Percentiles rank a stretch among this genome's conserved stretches.
Evolutionary conservation across 2,797 vertebrate genomes (phyloP).

Genomic region (Lutjanus campechanus): DNA sequence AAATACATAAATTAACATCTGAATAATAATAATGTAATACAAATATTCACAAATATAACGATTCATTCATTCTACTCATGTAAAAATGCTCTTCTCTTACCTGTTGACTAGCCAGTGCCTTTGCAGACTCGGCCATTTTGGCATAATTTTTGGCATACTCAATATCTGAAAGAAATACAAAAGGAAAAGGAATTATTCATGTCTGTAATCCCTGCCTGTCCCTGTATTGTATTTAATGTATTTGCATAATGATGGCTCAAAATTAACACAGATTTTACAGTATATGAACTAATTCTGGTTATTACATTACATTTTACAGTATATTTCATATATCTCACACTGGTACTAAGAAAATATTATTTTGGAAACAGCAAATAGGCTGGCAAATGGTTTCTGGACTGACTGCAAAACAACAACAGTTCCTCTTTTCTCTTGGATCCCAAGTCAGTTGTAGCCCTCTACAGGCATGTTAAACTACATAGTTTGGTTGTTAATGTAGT

Average conservation of each 20-base stretch:
- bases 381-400: background rate
- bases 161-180: constrained; percentile 86
- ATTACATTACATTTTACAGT: background rate
- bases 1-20: constrained; percentile 9
- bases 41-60: background rate
- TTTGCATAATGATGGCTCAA: background rate
- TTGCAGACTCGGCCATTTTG: constrained; percentile 96
- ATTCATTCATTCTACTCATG: background rate
- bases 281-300: background rate
- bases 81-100: constrained; percentile 76
- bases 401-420: background rate
- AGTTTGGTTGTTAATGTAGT: background rate
- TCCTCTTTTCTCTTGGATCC: background rate
- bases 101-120: constrained; percentile 90
- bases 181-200: background rate
- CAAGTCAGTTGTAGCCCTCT: background rate
- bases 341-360: background rate
- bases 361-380: background rate
- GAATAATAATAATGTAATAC: background rate
- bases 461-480: background rate
- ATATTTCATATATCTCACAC: background rate
- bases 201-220: background rate
- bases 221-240: background rate
- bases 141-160: constrained; percentile 93
- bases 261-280: background rate